phyloP scores from a whole-genome alignment of 1,140 invertebrate species.

The Grapholita molesta region DNA sequence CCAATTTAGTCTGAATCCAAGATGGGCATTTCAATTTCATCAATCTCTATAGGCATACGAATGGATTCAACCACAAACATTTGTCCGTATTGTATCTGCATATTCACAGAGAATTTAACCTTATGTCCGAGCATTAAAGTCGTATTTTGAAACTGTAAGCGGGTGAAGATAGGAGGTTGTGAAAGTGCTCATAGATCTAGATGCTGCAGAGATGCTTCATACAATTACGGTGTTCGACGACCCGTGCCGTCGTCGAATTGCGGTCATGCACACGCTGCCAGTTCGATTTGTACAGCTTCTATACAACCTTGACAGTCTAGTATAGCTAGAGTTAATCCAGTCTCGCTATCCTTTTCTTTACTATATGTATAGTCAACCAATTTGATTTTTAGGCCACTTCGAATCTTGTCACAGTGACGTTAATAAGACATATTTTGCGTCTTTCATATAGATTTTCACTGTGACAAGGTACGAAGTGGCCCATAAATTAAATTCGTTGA shows the following conservation, averaged over 20 bases:
- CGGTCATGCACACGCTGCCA: not conserved
- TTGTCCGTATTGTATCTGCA: not conserved
- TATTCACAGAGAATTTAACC: not conserved
- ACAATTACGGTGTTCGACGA: conserved; percentile 1
- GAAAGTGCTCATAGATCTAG: not conserved
- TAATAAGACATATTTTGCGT: too few species aligned
- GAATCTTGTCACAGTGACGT: too few species aligned
- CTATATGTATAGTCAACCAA: too few species aligned
- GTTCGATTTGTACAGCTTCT: not conserved
- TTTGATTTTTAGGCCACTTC: too few species aligned
- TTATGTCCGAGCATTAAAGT: not conserved
- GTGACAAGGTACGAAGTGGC: too few species aligned
- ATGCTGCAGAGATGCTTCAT: not conserved
- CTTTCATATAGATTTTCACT: too few species aligned
- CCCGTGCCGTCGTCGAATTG: not conserved
- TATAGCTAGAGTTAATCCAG: not conserved
- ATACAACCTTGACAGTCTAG: not conserved
- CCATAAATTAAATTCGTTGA: too few species aligned
- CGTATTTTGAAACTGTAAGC: not conserved
- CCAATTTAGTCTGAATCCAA: not conserved
- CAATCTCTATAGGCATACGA: not conserved
- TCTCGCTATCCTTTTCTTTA: too few species aligned
- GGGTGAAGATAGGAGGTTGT: not conserved
- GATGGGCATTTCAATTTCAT: not conserved
- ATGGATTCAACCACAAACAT: not conserved